Evolutionary conservation across 2,113 vertebrate species (phyloP).

Genomic region (Eolophus roseicapilla): DNA sequence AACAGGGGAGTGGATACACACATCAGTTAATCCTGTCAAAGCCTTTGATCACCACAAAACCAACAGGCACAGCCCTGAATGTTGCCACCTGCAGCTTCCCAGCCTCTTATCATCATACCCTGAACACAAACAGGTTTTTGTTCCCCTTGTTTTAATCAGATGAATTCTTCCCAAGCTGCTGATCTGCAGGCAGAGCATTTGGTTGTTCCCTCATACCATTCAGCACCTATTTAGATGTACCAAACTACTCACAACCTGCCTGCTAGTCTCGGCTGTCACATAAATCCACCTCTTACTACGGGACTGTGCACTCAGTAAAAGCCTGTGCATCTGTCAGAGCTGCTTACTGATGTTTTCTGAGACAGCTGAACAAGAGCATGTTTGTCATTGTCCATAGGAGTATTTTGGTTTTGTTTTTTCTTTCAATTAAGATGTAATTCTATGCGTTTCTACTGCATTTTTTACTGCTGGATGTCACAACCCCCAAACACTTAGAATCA

Average conservation of each 20-base stretch:
- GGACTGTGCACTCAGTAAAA: neutral
- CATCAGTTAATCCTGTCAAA: neutral
- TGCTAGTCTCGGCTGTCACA: neutral
- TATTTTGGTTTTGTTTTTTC: neutral
- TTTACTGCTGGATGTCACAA: neutral
- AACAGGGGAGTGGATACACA: neutral
- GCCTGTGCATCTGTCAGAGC: neutral
- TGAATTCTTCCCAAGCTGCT: neutral
- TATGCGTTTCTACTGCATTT: accelerated
- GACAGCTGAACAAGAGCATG: neutral
- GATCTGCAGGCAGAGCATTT: neutral
- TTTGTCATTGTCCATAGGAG: neutral
- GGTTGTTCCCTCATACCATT: neutral
- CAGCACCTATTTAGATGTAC: neutral
- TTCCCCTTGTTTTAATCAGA: neutral
- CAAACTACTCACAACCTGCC: neutral
- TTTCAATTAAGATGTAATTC: neutral
- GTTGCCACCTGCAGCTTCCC: neutral
- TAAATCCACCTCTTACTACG: neutral
- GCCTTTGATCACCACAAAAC: neutral
- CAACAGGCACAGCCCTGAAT: neutral
- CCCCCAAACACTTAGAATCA: neutral
- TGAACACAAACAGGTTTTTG: neutral
- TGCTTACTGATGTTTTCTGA: neutral
- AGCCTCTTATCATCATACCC: neutral